Evolutionary conservation across 2,113 vertebrate species (phyloP), one percentile per base, ranked within the genome.

Genomic region (Seriola aureovittata): DNA sequence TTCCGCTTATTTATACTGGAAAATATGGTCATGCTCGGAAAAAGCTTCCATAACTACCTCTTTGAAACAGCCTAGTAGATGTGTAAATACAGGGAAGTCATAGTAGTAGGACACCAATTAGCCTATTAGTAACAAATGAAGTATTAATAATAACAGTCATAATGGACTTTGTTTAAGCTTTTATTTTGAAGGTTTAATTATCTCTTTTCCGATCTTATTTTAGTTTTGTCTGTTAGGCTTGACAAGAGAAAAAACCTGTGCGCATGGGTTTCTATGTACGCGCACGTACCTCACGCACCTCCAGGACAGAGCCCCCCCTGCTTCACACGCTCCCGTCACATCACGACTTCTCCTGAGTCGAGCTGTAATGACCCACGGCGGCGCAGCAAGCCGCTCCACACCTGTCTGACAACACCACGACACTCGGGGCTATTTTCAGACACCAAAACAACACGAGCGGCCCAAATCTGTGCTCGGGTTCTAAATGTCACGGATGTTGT

Each of bases 341-440:
- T 87, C 82, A 80, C 71, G 82, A 80, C 79, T 44, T 76, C 3
- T 12, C 5, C 25, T 12, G 14, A 34, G 66, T 64, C 36, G 23
- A n/a, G 2, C 19, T 7, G 16, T 58, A 25, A 74, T 70, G 62
- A 65, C 55, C 17, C n/a, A 8, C 21, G 3, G 62, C 12, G 13
- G 40, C 40, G 8, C 40, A 42, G 40, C 32, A 2, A 1, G 46
- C 16, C 44, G 29, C 59, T 62, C 48, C 52, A 68, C 71, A 76
- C 80, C 71, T 36, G 57, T 11, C 13, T 57, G 52, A 38, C 40
- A 36, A 14, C 21, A 54, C 50, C 3, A 42, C 40, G 19, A 38
- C 3, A 57, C 66, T 55, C 54, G 8, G 25, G 46, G 17, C 40
- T 54, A 42, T 54, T 69, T 69, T 42, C 65, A 74, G n/a, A 6